Percentiles rank a stretch among this genome's conserved stretches.
These are phyloP conservation scores for Aradophagus sp. DNA, from an alignment of 1,140 invertebrate species.

Conservation along the genomic window DNA sequence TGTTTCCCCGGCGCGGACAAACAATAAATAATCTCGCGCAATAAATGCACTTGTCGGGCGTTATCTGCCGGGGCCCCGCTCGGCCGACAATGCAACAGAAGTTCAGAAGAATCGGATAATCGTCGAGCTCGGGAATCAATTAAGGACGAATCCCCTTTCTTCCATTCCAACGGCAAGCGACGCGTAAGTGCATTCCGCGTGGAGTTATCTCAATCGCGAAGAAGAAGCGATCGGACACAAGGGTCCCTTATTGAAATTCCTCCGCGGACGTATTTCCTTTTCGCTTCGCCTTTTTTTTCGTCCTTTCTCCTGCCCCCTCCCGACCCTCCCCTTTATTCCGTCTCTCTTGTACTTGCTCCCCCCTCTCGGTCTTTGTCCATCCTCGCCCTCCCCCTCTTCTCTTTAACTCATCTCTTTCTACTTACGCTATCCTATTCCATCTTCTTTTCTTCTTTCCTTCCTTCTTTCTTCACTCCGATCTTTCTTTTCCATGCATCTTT, in stretches of 20 bases:
- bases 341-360: conserved; percentile 1
- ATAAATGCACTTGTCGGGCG: conserved; percentile 58
- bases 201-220: conserved; percentile 63
- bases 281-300: conserved; percentile 31
- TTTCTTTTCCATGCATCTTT: not conserved
- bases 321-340: not conserved
- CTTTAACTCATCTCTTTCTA: not conserved
- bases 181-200: conserved; percentile 64
- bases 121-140: conserved; percentile 58
- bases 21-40: conserved; percentile 59
- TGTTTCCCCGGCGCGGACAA: conserved; percentile 44
- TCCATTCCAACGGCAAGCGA: conserved; percentile 54
- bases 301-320: not conserved
- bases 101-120: conserved; percentile 61
- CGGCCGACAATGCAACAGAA: conserved; percentile 53
- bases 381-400: not conserved
- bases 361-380: not conserved
- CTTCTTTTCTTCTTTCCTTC: conserved; percentile 1
- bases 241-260: conserved; percentile 64
- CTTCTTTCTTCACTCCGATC: conserved; percentile 10
- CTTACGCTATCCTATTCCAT: not conserved
- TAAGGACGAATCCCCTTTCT: conserved; percentile 58
- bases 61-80: conserved; percentile 42
- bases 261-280: conserved; percentile 61
- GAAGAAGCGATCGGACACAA: conserved; percentile 60